Evolutionary conservation across 2,888 invertebrate genomes (phyloP).

Genomic region (Caenorhabditis sp.): DNA sequence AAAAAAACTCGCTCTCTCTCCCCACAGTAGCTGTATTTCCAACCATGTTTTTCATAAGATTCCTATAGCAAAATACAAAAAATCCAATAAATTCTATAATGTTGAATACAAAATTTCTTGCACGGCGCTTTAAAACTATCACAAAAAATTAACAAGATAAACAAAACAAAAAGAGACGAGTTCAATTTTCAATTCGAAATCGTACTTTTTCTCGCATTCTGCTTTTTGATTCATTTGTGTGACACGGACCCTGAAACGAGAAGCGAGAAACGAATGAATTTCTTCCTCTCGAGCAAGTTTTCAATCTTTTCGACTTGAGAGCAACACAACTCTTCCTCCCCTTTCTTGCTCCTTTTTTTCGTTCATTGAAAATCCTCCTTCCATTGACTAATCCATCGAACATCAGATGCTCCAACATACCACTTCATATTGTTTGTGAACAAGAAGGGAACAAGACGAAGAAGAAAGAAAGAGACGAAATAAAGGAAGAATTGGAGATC

Average conservation of each 20-base stretch:
- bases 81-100: no score
- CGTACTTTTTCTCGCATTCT: not conserved
- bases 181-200: not conserved
- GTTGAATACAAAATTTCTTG: no score
- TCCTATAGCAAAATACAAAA: no score
- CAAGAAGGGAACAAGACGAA: conserved; percentile 7
- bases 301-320: conserved; percentile 19
- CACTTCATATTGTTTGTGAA: conserved; percentile 22
- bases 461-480: not conserved
- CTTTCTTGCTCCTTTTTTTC: not conserved
- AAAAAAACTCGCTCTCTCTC: no score
- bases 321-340: conserved; percentile 23
- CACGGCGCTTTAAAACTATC: no score
- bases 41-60: no score
- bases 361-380: conserved; percentile 30
- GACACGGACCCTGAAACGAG: conserved; percentile 24
- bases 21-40: no score
- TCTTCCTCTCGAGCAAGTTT: conserved; percentile 33
- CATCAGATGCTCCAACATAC: conserved; percentile 14
- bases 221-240: conserved; percentile 35
- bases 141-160: no score
- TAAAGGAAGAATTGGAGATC: conserved; percentile 18
- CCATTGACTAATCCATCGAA: conserved; percentile 35
- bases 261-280: conserved; percentile 29
- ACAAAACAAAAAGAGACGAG: not conserved